phyloP scores from a whole-genome alignment of 2,888 invertebrate genomes.

The Parnassius orleans region DNA sequence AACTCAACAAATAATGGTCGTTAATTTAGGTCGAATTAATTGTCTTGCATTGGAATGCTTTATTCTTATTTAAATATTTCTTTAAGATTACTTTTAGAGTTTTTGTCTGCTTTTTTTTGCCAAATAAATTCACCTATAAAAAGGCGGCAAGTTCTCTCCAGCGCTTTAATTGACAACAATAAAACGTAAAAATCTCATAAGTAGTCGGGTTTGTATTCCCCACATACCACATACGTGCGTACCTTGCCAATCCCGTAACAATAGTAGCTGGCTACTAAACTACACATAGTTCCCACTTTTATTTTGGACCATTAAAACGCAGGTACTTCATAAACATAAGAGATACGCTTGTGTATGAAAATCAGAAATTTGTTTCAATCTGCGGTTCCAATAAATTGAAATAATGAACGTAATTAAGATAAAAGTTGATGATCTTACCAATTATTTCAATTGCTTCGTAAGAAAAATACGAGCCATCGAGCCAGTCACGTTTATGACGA shows the following conservation, averaged over 20 bases:
- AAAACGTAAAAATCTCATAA: neutral
- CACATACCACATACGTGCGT: neutral
- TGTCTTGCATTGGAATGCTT: no score
- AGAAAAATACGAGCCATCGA: no score
- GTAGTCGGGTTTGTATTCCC: neutral
- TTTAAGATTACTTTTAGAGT: no score
- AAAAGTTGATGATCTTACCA: neutral
- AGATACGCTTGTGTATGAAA: neutral
- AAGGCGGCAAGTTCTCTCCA: neutral
- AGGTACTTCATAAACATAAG: neutral
- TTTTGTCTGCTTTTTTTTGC: no score
- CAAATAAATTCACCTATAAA: no score
- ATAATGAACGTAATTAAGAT: slow-evolving; percentile 4
- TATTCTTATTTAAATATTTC: no score
- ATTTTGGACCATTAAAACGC: neutral
- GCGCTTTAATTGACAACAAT: neutral
- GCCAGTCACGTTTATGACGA: no score
- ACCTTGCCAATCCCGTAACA: neutral
- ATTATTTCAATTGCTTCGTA: no score
- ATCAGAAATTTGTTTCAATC: no score
- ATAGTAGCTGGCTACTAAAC: neutral
- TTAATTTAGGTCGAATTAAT: no score
- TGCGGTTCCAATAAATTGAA: neutral
- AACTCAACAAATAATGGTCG: no score
- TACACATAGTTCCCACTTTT: neutral